Evolutionary conservation across 2,888 invertebrate genomes (phyloP).

Genomic region (Sarcophaga rosellei): DNA sequence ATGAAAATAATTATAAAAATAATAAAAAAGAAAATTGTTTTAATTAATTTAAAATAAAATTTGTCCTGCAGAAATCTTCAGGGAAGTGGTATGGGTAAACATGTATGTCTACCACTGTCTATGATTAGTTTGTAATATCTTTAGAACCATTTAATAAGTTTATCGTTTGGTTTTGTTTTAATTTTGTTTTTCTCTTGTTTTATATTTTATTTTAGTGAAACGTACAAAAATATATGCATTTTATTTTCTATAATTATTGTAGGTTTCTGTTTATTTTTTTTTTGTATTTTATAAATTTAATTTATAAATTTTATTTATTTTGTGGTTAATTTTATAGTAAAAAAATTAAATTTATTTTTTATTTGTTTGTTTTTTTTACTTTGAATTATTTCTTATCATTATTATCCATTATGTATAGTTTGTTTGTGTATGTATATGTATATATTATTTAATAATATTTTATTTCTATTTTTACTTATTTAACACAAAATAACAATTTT

Average conservation of each 20-base stretch:
- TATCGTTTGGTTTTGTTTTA: constrained; percentile 13
- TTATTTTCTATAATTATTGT: constrained; percentile 8
- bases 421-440: too few relatives aligned
- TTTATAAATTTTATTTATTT: neutral
- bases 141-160: constrained; percentile 8
- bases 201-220: constrained; percentile 57
- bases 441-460: neutral
- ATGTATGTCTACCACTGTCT: too few relatives aligned
- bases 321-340: neutral
- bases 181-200: neutral
- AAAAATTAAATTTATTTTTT: neutral
- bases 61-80: too few relatives aligned
- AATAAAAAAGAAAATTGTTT: too few relatives aligned
- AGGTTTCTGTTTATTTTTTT: neutral
- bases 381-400: neutral
- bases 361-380: neutral
- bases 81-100: too few relatives aligned
- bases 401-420: too few relatives aligned
- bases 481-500: neutral
- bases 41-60: too few relatives aligned
- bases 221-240: constrained; percentile 66
- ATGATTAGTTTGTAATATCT: constrained; percentile 11
- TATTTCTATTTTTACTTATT: neutral
- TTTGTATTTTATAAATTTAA: neutral
- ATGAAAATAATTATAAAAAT: too few relatives aligned